Evolutionary conservation across 2,113 vertebrate genomes (phyloP), one percentile per base, ranked within the genome.

Genomic region (Vimba vimba): DNA sequence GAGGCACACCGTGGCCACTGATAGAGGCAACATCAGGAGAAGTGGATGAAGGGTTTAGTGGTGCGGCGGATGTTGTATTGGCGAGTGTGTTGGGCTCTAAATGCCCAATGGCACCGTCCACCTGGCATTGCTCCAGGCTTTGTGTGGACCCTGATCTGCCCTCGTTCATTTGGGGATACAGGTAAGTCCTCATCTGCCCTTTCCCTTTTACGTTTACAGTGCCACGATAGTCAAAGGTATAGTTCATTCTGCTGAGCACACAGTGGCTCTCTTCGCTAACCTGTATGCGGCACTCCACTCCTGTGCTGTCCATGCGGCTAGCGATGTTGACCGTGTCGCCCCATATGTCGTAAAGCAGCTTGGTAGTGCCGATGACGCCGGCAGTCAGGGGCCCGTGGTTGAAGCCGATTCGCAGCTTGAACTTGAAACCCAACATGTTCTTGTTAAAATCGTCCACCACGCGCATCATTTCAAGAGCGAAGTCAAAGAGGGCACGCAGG

Each of bases 371-470:
- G 0, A 99, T 99, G 86, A 99, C 98, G 2, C 98, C 98, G 0
- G 98, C 98, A 0, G 98, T 99, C 85, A 99, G 94, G 0, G 98
- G 97, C 1, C 98, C 98, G 0, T 99, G 98, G 93, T 99, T 99
- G 82, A 97, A 99, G 90, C 98, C 98, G 2, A 99, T 96, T 25
- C 98, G 94, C 19, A 99, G 96, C 79, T 98, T 99, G 68, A 99
- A 99, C 86, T 98, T 97, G 85, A 99, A 99, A 91, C 98, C 98
- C 43, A 99, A 92, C 98, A 99, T 98, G 92, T 99, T 98, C 92
- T 97, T 99, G 94, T 99, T 99, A 93, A 99, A 99, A 92, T 99
- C 98, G 0, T 99, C 98, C 87, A 99, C 95, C 88, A 99, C 98
- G 0, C 94, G 95, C 97, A 99, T 99, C 98, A 99, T 99, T 91